These are phyloP conservation scores for Xenopus petersii DNA, from an alignment of 2,797 vertebrate genomes.

Conservation along the genomic window DNA sequence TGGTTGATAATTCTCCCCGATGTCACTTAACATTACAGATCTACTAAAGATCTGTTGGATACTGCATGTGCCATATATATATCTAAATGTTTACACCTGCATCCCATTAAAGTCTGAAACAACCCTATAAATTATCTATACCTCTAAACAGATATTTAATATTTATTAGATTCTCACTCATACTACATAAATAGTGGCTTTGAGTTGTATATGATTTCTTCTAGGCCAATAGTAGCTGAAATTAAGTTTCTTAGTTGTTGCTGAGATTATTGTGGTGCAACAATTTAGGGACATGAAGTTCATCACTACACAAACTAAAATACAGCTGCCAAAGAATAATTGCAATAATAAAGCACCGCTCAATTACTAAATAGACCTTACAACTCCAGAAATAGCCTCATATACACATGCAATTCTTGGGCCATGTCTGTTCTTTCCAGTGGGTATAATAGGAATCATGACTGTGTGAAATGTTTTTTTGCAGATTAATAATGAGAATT, in stretches of 20 bases:
- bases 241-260: neutral
- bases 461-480: conserved; percentile 36
- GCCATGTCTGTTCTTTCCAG: conserved; percentile 6
- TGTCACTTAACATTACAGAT: neutral
- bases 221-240: neutral
- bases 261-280: neutral
- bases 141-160: neutral
- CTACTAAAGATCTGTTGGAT: neutral
- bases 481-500: conserved; percentile 26
- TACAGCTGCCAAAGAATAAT: neutral
- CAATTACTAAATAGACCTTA: neutral
- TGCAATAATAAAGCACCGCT: neutral
- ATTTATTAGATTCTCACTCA: neutral
- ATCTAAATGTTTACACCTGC: neutral
- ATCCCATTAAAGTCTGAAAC: neutral
- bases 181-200: neutral
- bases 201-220: no score
- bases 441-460: conserved; percentile 22
- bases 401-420: conserved; percentile 3
- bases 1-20: neutral
- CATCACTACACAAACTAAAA: neutral
- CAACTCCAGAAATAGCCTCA: neutral
- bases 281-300: neutral
- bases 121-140: neutral
- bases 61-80: neutral